Base-by-base conservation (phyloP, 2,113 vertebrate genomes). In the Amphiprion percula region DNA sequence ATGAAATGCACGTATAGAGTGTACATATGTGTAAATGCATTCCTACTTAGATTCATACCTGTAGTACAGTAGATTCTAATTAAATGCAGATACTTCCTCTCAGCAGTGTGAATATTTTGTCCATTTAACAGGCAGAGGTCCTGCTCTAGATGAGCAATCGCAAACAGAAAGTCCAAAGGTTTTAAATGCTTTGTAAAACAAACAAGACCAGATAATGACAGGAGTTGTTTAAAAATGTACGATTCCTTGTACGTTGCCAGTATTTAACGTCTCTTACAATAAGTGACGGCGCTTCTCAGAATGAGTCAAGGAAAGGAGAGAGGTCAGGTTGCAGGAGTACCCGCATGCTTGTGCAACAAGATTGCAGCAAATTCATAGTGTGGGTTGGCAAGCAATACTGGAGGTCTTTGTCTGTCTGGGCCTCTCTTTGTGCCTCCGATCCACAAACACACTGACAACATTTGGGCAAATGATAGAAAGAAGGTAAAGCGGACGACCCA, bases 301-400 rank as follows among this genome's bases (percentile, higher is more conserved):
- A 62, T 56, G 39, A 65, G 49, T 67, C 23, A 33, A 64, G 49
- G 55, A 15, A 37, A 66, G 24, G 11, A 47, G 52, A 1, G 52
- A 0, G 10, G 63, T 67, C 49, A 41, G 30, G 50, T 74, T 69
- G 65, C 68, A 74, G 61, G 64, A 74, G 37, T 39, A 50, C 37
- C 78, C 16, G 0, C 54, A 58, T 39, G 30, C 55, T 70, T 78
- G 68, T 77, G 80, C 74, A 85, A 63, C 65, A 59, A n/a, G 49
- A 52, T 2, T 49, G 52, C 41, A 54, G 75, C 30, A 33, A 63
- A 66, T 37, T 28, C 23, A 46, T 15, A 4, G 0, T 23, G 47
- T 66, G 30, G 55, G 56, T 49, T 67, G n/a, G 56, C 2, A 73
- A 71, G 63, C 68, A 69, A 64, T 50, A 56, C 19, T 49, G 28